These are phyloP conservation scores for Teleopsis dalmanni DNA, from an alignment of 1,140 invertebrate species.

Conservation along the genomic window DNA sequence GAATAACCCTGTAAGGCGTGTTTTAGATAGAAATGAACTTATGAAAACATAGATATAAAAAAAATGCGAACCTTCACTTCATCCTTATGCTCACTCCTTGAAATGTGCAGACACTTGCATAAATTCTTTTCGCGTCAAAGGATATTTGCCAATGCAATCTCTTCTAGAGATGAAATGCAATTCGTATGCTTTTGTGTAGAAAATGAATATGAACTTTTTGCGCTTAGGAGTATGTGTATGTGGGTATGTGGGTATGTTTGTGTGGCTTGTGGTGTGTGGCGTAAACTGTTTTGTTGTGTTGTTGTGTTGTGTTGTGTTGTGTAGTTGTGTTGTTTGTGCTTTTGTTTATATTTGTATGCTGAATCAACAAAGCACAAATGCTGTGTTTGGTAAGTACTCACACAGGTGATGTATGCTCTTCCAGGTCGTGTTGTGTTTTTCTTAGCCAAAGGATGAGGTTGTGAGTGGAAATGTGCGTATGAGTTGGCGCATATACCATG, in stretches of 20 bases:
- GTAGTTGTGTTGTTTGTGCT: too few relatives aligned
- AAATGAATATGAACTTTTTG: constrained; percentile 3
- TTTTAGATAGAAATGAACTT: too few relatives aligned
- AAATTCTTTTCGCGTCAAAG: constrained; percentile 15
- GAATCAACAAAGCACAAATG: constrained; percentile 7
- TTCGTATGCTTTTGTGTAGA: constrained; percentile 24
- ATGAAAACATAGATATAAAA: too few relatives aligned
- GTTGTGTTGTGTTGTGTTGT: constrained; percentile 20
- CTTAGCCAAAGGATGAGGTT: too few relatives aligned
- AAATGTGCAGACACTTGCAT: not conserved
- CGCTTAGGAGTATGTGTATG: not conserved
- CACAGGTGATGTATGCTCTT: not conserved
- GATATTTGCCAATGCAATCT: constrained; percentile 28
- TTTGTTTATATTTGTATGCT: too few relatives aligned
- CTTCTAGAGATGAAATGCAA: constrained; percentile 43
- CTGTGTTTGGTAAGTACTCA: constrained; percentile 11
- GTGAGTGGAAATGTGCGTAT: too few relatives aligned
- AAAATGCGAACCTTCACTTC: too few relatives aligned
- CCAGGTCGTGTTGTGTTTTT: too few relatives aligned
- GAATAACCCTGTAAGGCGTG: too few relatives aligned
- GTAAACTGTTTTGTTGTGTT: constrained; percentile 26
- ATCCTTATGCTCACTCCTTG: not conserved
- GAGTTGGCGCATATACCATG: too few relatives aligned
- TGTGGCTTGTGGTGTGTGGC: constrained; percentile 23
- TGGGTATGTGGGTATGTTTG: constrained; percentile 5